Evolutionary conservation across 2,888 invertebrate genomes (phyloP).

Genomic region (Nomada ferruginata): DNA sequence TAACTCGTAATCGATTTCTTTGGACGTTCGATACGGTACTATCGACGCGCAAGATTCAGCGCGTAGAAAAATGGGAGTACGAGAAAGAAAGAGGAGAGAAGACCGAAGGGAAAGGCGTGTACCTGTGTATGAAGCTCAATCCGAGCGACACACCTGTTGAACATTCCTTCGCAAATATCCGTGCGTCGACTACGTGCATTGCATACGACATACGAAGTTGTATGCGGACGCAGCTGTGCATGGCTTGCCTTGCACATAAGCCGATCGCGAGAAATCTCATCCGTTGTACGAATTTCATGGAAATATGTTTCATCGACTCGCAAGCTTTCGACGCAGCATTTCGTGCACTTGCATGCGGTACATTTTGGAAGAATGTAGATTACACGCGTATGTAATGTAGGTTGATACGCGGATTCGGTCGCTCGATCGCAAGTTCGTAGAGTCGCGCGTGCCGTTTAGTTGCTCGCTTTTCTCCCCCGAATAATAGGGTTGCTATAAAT

Average conservation of each 20-base stretch:
- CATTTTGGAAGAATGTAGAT: no score
- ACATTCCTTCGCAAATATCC: conserved; percentile 78
- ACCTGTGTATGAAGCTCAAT: conserved; percentile 58
- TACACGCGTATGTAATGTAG: no score
- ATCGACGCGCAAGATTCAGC: not conserved
- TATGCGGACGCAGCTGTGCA: conserved; percentile 57
- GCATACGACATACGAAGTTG: conserved; percentile 55
- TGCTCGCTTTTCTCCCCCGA: conserved; percentile 8
- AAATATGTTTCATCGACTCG: conserved; percentile 9
- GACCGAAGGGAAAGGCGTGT: conserved; percentile 53
- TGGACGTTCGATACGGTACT: not conserved
- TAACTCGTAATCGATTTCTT: not conserved
- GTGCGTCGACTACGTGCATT: conserved; percentile 66
- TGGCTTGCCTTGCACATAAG: conserved; percentile 16
- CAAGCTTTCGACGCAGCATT: conserved; percentile 1
- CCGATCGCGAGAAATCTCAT: conserved; percentile 33
- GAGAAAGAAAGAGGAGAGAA: conserved; percentile 23
- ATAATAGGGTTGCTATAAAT: conserved; percentile 46
- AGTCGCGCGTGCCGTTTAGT: not conserved
- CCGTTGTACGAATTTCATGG: conserved; percentile 33
- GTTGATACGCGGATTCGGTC: no score
- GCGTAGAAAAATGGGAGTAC: not conserved
- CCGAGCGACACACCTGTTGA: conserved; percentile 81
- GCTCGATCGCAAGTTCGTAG: not conserved
- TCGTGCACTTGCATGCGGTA: not conserved